phyloP scores from a whole-genome alignment of 1,140 invertebrate genomes.

The Monomorium pharaonis region DNA sequence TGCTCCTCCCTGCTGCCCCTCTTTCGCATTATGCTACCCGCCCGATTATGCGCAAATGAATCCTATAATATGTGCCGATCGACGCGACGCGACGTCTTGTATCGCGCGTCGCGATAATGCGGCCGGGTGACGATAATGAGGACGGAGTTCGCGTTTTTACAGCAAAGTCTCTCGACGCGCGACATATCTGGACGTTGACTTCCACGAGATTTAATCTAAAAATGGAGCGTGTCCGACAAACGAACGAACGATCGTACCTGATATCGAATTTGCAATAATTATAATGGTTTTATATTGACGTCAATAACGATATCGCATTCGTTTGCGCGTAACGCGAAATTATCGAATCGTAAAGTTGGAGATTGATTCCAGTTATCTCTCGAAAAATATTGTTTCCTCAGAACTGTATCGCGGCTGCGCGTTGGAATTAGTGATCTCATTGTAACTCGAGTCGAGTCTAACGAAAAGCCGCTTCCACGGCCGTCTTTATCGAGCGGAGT shows the following conservation, averaged over 20 bases:
- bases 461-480: neutral
- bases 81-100: neutral
- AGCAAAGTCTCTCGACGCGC: neutral
- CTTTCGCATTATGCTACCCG: neutral
- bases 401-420: neutral
- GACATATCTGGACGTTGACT: neutral
- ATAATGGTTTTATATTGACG: neutral
- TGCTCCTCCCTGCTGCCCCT: too few relatives aligned
- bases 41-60: neutral
- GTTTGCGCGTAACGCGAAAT: neutral
- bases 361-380: constrained; percentile 21
- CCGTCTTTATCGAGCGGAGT: neutral
- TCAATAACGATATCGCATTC: neutral
- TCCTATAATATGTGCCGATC: neutral
- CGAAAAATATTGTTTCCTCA: constrained; percentile 13
- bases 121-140: too few relatives aligned
- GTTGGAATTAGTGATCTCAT: neutral
- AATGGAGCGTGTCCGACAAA: neutral
- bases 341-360: constrained; percentile 15
- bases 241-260: neutral
- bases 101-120: neutral
- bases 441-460: neutral
- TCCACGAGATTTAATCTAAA: constrained; percentile 12
- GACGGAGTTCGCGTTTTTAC: neutral
- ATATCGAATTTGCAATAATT: constrained; percentile 28